Percentiles rank a stretch among this genome's conserved stretches.
Evolutionary conservation across 2,113 vertebrate species (phyloP).

Genomic region (Protobothrops mucrosquamatus): DNA sequence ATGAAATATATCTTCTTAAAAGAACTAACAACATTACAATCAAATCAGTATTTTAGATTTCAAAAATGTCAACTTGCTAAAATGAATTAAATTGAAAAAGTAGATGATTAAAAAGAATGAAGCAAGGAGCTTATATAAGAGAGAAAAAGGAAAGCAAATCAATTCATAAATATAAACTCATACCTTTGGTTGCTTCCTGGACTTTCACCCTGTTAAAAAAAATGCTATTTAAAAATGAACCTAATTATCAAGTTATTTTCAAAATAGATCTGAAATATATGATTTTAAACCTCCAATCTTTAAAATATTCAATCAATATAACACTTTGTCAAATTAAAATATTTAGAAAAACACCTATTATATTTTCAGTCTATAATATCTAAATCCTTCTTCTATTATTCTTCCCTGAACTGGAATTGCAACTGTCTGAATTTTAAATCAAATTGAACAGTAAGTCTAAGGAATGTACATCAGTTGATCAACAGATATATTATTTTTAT

Average conservation of each 20-base stretch:
- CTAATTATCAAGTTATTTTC: conserved; percentile 11
- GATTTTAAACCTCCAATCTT: neutral
- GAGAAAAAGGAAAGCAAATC: neutral
- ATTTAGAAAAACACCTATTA: neutral
- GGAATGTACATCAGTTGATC: neutral
- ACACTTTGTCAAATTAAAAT: neutral
- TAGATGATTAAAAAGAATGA: neutral
- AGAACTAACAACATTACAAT: neutral
- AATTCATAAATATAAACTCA: conserved; percentile 26
- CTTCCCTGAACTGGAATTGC: neutral
- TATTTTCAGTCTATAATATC: neutral
- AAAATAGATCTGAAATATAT: neutral
- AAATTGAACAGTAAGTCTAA: neutral
- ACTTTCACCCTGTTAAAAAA: conserved; percentile 72
- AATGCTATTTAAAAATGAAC: neutral
- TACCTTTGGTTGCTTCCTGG: conserved; percentile 79
- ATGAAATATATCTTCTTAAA: neutral
- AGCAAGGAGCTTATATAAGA: neutral
- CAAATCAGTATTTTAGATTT: neutral
- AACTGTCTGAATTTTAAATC: neutral
- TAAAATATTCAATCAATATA: neutral
- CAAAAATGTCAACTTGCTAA: neutral
- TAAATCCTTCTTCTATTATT: neutral
- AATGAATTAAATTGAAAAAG: neutral
- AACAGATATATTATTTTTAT: neutral